Base-by-base conservation (phyloP, 2,113 vertebrate species). In the Tragelaphus strepsiceros region DNA sequence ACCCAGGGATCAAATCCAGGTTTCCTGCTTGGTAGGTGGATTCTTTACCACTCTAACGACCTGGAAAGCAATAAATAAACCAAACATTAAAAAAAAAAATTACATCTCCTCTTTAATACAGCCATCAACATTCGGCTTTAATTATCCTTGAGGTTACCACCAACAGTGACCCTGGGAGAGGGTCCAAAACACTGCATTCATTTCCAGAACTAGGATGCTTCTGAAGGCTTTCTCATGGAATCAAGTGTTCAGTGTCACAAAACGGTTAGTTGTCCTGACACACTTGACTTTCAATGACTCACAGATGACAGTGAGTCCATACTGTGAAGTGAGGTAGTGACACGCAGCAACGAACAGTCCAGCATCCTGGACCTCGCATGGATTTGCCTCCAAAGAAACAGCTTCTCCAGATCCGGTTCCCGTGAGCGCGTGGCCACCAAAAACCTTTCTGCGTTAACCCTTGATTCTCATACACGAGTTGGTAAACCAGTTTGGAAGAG, bases 81-180 rank as follows among this genome's bases (percentile, higher is more conserved):
- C 32, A 16, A 2, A 81, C 53, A 0, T 32, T 5, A 13, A 0
- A 7, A 0, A 7, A 3, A 17, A 30, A 56, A 78, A 16, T 9
- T 13, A 3, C 80, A 59, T 24, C 51, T 32, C 35, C 17, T 86
- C n/a, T 74, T 46, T 24, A 21, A 19, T 13, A 28, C 3, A 5
- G 11, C 3, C 2, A 21, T 0, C 4, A 6, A 26, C 0, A 12
- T 59, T 19, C 0, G 0, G 21, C 13, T 74, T n/a, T 49, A 12
- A 80, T 16, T 5, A 16, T 35, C 19, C 49, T 4, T 1, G 6
- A 1, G 3, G 53, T 21, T 91, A 59, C 54, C 30, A 24, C 0
- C 0, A 26, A 22, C 16, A 2, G 14, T 6, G 26, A 32, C 17
- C 32, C 39, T 0, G 12, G 3, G 39, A 71, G n/a, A 22, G 4